Base-by-base conservation (phyloP, 2,888 invertebrate genomes). In the Cloeon dipterum region DNA sequence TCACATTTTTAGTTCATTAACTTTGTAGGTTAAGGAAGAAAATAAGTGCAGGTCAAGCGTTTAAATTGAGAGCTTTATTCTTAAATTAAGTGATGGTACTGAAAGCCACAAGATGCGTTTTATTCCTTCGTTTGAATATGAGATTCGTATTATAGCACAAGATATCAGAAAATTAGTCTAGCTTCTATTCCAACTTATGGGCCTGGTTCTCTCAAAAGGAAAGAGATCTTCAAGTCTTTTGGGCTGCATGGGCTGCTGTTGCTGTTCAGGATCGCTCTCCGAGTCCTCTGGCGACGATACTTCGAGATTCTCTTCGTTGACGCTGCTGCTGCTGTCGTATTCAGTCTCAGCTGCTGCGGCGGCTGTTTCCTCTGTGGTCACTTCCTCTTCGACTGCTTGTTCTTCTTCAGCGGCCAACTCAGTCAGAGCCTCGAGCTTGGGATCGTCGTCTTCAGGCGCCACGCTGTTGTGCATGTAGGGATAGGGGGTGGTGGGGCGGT, bases 291-390 rank as follows among this genome's bases (percentile, higher is more conserved):
- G 62, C 40, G 62, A 57, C 32, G 67, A 65, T 50, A 66, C 66
- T 46, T 65, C 65, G 38, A 65, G 66, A 42, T 56, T 59, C 62
- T 65, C 62, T 45, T 54, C 52, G 20, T 46, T 44, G 43, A 63
- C 61, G 42, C 59, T 59, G 41, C n/a, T n/a, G n/a, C 60, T 53
- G 45, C 59, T 63, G 48, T 70, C 68, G 49, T 72, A 72, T 3
- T 71, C 71, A 11, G 72, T 71, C 48, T 70, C 63, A 29, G 52
- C 54, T 26, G 46, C 49, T 11, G 52, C 40, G 29, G 52, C 54
- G 26, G 46, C 49, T 11, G 52, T 40, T 1, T 41, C 50, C 42
- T 48, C 50, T 37, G 51, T 50, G 1, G 52, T 49, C 16, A 45
- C 39, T 19, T 51, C 49, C 23, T 49, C 47, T 21, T 19, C 29